Percentiles rank a stretch among this genome's conserved stretches.
Evolutionary conservation across 2,113 vertebrate species (phyloP).

Genomic region (Ophiodon elongatus): DNA sequence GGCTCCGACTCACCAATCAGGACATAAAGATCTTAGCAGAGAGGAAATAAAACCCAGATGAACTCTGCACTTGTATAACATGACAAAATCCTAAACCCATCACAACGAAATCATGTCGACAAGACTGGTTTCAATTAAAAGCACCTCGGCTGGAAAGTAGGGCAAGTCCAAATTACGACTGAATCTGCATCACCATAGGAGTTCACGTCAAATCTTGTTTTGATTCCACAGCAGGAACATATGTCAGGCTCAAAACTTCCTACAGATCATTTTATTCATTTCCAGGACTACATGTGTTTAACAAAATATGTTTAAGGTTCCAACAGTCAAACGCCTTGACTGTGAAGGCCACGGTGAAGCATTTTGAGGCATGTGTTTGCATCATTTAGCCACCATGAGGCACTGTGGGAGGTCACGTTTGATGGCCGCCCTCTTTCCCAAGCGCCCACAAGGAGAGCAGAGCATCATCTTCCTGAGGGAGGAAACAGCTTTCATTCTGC

Average conservation of each 20-base stretch:
- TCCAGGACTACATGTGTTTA: slow-evolving; percentile 25
- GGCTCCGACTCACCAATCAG: slow-evolving; percentile 72
- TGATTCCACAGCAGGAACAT: slow-evolving; percentile 47
- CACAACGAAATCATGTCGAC: slow-evolving; percentile 60
- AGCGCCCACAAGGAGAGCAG: slow-evolving; percentile 39
- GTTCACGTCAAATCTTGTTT: slow-evolving; percentile 49
- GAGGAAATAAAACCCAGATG: slow-evolving; percentile 86
- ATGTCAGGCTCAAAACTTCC: slow-evolving; percentile 48
- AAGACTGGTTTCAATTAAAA: slow-evolving; percentile 71
- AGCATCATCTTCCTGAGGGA: slow-evolving; percentile 76
- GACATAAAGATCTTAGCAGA: slow-evolving; percentile 54
- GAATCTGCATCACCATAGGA: slow-evolving; percentile 26
- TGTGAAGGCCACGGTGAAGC: slow-evolving; percentile 7
- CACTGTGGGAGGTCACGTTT: slow-evolving; percentile 59
- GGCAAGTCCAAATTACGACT: slow-evolving; percentile 50
- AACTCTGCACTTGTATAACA: slow-evolving; percentile 78
- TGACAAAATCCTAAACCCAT: slow-evolving; percentile 75
- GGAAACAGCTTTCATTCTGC: slow-evolving; percentile 78
- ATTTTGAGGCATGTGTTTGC: slow-evolving; percentile 43
- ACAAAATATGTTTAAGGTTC: slow-evolving; percentile 25
- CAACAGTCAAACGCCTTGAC: slow-evolving; percentile 6
- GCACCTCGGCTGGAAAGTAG: slow-evolving; percentile 61
- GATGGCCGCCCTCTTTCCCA: slow-evolving; percentile 39
- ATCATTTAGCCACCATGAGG: slow-evolving; percentile 50
- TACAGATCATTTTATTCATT: slow-evolving; percentile 42